Evolutionary conservation across 1,140 invertebrate genomes (phyloP).

Genomic region (Parasteatoda tepidariorum): DNA sequence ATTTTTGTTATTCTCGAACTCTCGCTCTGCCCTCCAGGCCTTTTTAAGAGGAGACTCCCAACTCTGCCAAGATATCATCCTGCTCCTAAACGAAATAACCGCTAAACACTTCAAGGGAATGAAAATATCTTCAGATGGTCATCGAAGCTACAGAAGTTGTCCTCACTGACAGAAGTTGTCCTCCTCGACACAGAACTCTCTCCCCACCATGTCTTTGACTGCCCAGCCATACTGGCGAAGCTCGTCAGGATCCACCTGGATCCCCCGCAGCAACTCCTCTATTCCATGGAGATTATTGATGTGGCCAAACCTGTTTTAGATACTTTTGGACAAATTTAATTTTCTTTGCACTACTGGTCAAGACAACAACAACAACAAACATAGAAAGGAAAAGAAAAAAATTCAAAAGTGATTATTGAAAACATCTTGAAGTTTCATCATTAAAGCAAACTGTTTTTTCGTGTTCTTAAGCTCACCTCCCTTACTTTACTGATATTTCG

Average conservation of each 20-base stretch:
- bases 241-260: background rate
- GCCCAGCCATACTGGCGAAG: background rate
- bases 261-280: background rate
- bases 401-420: no score
- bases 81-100: slow-evolving; percentile 6
- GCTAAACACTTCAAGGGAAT: slow-evolving; percentile 1
- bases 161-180: background rate
- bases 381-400: no score
- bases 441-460: no score
- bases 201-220: background rate
- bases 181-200: background rate
- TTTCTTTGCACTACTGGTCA: no score
- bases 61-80: background rate
- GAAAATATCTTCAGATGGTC: background rate
- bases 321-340: no score
- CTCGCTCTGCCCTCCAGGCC: background rate
- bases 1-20: background rate
- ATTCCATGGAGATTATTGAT: background rate
- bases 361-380: no score
- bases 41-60: background rate
- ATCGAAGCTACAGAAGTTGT: background rate
- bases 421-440: no score
- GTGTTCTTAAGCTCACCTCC: no score
- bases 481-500: no score
- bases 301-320: background rate